A percentile compares a stretch with the other conserved stretches of the same genome.
Conservation (phyloP, 2,113 vertebrate genomes). For the Chaetodon auriga region DNA sequence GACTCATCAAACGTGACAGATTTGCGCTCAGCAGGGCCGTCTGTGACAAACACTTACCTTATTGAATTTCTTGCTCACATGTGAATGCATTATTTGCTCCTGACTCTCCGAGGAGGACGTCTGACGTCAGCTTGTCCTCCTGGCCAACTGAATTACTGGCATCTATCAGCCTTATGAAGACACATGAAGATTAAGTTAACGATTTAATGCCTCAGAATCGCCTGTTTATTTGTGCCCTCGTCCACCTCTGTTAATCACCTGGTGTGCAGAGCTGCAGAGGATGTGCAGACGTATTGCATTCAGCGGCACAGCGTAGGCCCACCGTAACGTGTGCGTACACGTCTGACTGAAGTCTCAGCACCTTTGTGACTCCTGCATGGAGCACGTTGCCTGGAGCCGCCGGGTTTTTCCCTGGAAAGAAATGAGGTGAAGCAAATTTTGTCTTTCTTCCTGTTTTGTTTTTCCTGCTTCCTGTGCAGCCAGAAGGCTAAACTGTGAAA, state of each 20-base stretch:
- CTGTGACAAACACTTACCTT: slow-evolving; percentile 68
- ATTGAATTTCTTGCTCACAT: slow-evolving; percentile 66
- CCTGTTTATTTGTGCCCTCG: slow-evolving; percentile 41
- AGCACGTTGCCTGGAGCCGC: slow-evolving; percentile 49
- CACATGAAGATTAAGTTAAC: slow-evolving; percentile 34
- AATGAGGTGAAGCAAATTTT: slow-evolving; percentile 60
- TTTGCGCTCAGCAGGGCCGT: neutral
- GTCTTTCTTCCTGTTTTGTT: slow-evolving; percentile 65
- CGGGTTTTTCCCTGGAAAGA: slow-evolving; percentile 72
- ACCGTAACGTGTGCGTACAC: slow-evolving; percentile 48
- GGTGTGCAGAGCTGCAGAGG: slow-evolving; percentile 37
- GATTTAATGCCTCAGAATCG: slow-evolving; percentile 49
- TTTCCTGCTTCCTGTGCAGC: slow-evolving; percentile 58
- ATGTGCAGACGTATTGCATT: neutral
- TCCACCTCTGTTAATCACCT: slow-evolving; percentile 41
- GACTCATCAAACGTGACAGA: slow-evolving; percentile 46
- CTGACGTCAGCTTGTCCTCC: slow-evolving; percentile 62
- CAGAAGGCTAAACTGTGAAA: slow-evolving; percentile 66
- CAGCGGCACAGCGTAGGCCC: slow-evolving; percentile 3
- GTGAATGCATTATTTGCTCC: slow-evolving; percentile 50
- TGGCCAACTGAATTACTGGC: slow-evolving; percentile 30
- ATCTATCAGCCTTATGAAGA: slow-evolving; percentile 40
- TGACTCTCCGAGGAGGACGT: slow-evolving; percentile 49
- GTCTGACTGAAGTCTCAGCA: slow-evolving; percentile 44
- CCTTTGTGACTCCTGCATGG: slow-evolving; percentile 44